These are phyloP conservation scores for Lagria hirta DNA, from an alignment of 2,888 invertebrate species.

Conservation along the genomic window DNA sequence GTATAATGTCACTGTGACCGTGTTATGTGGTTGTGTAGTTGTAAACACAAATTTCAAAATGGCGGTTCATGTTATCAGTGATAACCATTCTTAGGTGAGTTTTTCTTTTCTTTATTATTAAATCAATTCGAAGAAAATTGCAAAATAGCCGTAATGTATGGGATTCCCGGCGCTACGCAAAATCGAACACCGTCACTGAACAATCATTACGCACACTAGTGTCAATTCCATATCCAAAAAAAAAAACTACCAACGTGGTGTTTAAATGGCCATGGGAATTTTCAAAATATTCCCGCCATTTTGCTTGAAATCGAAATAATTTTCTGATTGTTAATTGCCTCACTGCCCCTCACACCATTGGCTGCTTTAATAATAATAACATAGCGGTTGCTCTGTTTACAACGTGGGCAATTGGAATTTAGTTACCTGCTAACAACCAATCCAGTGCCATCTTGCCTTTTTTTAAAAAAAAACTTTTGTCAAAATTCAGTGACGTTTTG, in stretches of 20 bases:
- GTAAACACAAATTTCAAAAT: conserved; percentile 39
- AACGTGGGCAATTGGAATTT: conserved; percentile 15
- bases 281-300: conserved; percentile 11
- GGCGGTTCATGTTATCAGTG: conserved; percentile 45
- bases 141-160: background rate
- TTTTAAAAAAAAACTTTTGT: background rate
- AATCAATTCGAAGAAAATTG: no score
- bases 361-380: background rate
- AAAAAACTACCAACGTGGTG: conserved; percentile 5
- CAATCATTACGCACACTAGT: background rate
- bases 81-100: conserved; percentile 43
- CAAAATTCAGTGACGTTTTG: conserved; percentile 10
- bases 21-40: conserved; percentile 9
- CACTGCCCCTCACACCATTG: conserved; percentile 10
- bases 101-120: conserved; percentile 28
- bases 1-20: conserved; percentile 16
- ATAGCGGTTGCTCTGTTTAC: conserved; percentile 14
- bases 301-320: no score
- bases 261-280: background rate
- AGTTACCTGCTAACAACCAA: conserved; percentile 13
- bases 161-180: conserved; percentile 3
- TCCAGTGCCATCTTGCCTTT: conserved; percentile 3
- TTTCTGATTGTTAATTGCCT: conserved; percentile 11
- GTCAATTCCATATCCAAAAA: background rate
- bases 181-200: conserved; percentile 2